A percentile compares a stretch with the other conserved stretches of the same genome.
Evolutionary conservation across 2,113 vertebrate species (phyloP).

Genomic region (Ptychochromis oligacanthus): DNA sequence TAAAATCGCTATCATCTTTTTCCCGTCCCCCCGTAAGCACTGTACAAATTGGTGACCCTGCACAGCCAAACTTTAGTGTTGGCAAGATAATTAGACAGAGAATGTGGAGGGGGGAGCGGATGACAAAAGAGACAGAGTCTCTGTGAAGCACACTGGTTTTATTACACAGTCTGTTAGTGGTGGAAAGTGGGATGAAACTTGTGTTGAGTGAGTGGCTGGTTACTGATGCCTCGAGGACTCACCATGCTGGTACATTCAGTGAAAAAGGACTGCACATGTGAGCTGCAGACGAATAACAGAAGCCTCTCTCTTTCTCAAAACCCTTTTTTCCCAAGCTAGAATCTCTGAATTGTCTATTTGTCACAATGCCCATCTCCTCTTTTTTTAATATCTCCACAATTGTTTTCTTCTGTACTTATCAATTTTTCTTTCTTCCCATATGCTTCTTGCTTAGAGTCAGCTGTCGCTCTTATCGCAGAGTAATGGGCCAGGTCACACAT

Average conservation of each 20-base stretch:
- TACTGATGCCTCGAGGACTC: constrained; percentile 49
- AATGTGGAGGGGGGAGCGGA: background rate
- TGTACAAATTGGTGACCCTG: constrained; percentile 55
- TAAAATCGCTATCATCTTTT: constrained; percentile 65
- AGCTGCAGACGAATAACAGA: constrained; percentile 60
- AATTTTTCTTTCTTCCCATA: constrained; percentile 27
- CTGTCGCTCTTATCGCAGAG: constrained; percentile 61
- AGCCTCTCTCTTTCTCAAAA: constrained; percentile 3
- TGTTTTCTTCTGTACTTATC: background rate
- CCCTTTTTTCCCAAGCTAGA: background rate
- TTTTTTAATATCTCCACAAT: constrained; percentile 1
- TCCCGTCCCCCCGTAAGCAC: constrained; percentile 43
- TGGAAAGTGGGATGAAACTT: constrained; percentile 44
- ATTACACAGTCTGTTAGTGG: constrained; percentile 56
- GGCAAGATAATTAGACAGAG: constrained; percentile 24
- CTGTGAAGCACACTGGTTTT: constrained; percentile 52
- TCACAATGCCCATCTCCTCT: constrained; percentile 17
- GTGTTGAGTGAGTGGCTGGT: constrained; percentile 41
- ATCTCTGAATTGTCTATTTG: constrained; percentile 30
- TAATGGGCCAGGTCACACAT: constrained; percentile 67
- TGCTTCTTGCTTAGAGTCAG: constrained; percentile 61
- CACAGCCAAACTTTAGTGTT: constrained; percentile 34
- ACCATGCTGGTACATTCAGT: constrained; percentile 15
- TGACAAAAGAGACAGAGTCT: background rate
- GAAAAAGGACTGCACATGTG: constrained; percentile 57